Base-by-base conservation (phyloP, 2,797 vertebrate species). In the Eidolon dupreanum region DNA sequence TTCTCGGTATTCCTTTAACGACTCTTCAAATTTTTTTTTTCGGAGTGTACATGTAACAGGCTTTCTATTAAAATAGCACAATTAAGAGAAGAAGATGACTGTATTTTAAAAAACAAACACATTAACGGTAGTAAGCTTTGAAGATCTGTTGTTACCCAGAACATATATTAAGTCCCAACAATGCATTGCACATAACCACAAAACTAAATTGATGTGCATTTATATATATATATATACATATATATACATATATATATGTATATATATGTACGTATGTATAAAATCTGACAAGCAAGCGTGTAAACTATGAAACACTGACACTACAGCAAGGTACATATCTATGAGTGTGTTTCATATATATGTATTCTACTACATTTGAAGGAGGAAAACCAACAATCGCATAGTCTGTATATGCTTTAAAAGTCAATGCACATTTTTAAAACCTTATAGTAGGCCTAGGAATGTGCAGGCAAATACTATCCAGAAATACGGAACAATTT, bases 21-120 rank as follows among this genome's bases (percentile, higher is more conserved):
- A 49, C 11, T 79, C 75, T 53, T 83, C 92, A 96, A 3, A 16
- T 49, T 81, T 92, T 95, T 63, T 78, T 87, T 53, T 70, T 93
- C 33, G 33, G 90, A 74, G n/a, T 68, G 38, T 53, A 81, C 75
- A 95, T 87, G 43, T 79, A 94, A 95, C n/a, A 96, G 61, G 16
- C 46, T 92, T 92, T 74, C 81, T 92, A 17, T 33, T 89, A 75
- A 93, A 96, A 75, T 28, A 46, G 65, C 41, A 43, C 20, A 77
- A 70, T 22, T 46, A 66, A 78, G 66, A 41, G 41, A 91, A 92
- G 81, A 16, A 55, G 55, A 36, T 24, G 26, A 63, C 24, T n/a
- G 26, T 8, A 33, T 85, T 88, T 88, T 31, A 33, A 91, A 26
- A 63, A 3, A 13, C 49, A 57, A 70, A 84, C 87, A 59, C 33